phyloP scores from a whole-genome alignment of 2,888 invertebrate genomes.

The Drosophila helvetica region DNA sequence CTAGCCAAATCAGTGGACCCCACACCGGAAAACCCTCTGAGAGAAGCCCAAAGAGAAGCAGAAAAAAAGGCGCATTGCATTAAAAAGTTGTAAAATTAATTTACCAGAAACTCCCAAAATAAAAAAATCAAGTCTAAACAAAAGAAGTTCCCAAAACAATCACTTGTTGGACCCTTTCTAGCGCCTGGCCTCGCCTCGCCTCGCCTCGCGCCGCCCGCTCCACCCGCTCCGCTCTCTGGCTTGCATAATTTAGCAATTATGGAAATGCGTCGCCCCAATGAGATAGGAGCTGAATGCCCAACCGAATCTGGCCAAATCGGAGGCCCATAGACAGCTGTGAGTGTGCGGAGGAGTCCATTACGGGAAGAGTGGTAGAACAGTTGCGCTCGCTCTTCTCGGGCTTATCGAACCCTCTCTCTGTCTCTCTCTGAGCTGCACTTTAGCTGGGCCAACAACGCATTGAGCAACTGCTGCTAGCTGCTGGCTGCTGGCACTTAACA shows the following conservation, averaged over 20 bases:
- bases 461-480: conserved; percentile 76
- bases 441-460: conserved; percentile 48
- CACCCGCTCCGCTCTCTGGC: conserved; percentile 29
- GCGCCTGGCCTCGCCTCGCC: conserved; percentile 16
- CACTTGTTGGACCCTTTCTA: conserved; percentile 66
- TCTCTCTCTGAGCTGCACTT: conserved; percentile 55
- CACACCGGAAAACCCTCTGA: conserved; percentile 7
- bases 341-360: conserved; percentile 55
- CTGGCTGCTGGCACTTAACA: conserved; percentile 81
- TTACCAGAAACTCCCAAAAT: conserved; percentile 66
- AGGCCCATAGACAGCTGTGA: conserved; percentile 35
- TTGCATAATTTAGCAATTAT: conserved; percentile 79
- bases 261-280: conserved; percentile 62
- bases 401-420: conserved; percentile 50
- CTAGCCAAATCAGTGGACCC: conserved; percentile 25
- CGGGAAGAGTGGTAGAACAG: conserved; percentile 52
- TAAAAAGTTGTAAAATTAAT: conserved; percentile 70
- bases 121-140: conserved; percentile 46
- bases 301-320: conserved; percentile 21
- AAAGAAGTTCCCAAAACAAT: conserved; percentile 60
- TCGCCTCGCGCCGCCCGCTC: conserved; percentile 3
- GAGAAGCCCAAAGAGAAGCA: no score
- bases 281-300: background rate
- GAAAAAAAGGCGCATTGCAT: conserved; percentile 10
- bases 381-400: conserved; percentile 40